Base-by-base conservation (phyloP, 2,113 vertebrate species). In the Mus pahari region DNA sequence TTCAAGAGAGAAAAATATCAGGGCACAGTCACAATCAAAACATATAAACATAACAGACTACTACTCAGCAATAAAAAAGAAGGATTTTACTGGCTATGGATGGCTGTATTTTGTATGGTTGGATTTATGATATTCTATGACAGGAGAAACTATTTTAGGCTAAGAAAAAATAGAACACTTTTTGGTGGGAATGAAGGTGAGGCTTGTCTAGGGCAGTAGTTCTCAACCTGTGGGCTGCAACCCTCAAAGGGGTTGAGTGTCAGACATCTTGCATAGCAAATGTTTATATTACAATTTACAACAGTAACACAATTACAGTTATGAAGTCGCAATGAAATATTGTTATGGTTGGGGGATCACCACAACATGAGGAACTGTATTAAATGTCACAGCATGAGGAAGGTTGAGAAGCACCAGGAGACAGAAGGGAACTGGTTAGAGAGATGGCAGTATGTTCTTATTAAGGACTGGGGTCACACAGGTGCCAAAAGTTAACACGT, bases 401-500 rank as follows among this genome's bases (percentile, higher is more conserved):
- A n/a, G 10, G 17, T 13, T 55, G 33, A n/a, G 78, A 24, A 13
- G 4, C 50, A 36, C 33, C 12, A 10, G 33, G 53, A 82, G 79
- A 26, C 11, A 6, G 75, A 48, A 26, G 73, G 45, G 8, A 62
- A 90, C 12, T 11, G 20, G 3, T 17, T 24, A 68, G 55, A 79
- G 8, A 19, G 13, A 22, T 10, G 16, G 6, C n/a, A 48, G 64
- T 58, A n/a, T 97, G 11, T 58, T 39, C 7, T 90, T n/a, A 22
- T 19, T 81, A 89, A 88, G 6, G 4, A 0, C 39, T 73, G 62
- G 7, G 6, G 2, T 88, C 33, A 31, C 33, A 86, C 13, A 20
- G 42, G 64, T 20, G 12, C n/a, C 88, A 68, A 97, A 94, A 73
- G 12, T 93, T 16, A 31, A 45, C 83, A 64, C 64, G 42, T 64